Evolutionary conservation across 1,140 invertebrate species (phyloP).

Genomic region (Sesamia nonagrioides): DNA sequence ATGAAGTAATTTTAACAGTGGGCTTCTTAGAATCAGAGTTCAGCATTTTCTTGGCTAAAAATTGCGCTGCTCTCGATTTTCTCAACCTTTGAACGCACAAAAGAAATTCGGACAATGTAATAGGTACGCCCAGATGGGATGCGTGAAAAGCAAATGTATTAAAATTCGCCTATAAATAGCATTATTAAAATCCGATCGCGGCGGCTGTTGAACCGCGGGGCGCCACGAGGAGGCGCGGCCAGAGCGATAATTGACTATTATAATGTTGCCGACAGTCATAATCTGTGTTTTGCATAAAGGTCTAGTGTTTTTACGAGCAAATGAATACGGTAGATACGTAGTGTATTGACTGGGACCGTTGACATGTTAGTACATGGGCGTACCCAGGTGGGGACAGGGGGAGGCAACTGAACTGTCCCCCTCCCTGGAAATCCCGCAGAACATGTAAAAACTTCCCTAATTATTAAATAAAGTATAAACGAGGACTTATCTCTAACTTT

Average conservation of each 20-base stretch:
- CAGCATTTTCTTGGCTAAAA: neutral
- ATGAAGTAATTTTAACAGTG: neutral
- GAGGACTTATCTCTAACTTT: no score
- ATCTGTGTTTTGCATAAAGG: slow-evolving; percentile 46
- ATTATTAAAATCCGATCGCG: slow-evolving; percentile 71
- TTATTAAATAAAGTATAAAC: no score
- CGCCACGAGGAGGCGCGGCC: slow-evolving; percentile 58
- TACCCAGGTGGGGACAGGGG: no score
- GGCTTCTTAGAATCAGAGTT: neutral
- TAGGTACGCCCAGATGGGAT: slow-evolving; percentile 46
- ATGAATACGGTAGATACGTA: neutral
- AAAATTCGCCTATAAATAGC: slow-evolving; percentile 76
- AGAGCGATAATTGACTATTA: slow-evolving; percentile 51
- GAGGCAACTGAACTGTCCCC: no score
- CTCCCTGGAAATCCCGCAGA: no score
- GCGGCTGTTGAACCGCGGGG: slow-evolving; percentile 74
- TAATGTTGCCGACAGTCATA: slow-evolving; percentile 44
- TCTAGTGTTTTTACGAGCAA: slow-evolving; percentile 30
- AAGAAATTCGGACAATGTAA: slow-evolving; percentile 2
- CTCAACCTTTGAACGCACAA: neutral
- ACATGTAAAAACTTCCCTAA: no score
- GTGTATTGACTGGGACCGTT: neutral
- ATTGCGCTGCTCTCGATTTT: neutral
- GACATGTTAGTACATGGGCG: no score
- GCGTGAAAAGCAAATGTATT: slow-evolving; percentile 70